Evolutionary conservation across 2,888 invertebrate species (phyloP).

Genomic region (Epistrophella euchroma): DNA sequence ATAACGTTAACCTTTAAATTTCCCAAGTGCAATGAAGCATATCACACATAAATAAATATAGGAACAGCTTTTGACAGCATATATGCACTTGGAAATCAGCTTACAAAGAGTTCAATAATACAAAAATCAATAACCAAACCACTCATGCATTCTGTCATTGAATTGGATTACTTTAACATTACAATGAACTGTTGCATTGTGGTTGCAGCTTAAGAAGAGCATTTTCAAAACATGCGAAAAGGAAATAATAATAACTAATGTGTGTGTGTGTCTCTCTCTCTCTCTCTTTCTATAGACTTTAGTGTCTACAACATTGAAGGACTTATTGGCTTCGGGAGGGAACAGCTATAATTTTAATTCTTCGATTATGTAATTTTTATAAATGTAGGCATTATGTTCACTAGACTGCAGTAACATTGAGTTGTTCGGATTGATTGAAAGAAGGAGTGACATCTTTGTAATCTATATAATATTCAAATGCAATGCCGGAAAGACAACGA

Average conservation of each 20-base stretch:
- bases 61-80: not conserved
- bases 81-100: not conserved
- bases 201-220: constrained; percentile 15
- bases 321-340: constrained; percentile 15
- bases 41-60: not conserved
- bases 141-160: constrained; percentile 46
- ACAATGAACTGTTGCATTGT: constrained; percentile 48
- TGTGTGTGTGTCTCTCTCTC: not conserved
- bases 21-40: constrained; percentile 24
- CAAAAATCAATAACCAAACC: constrained; percentile 55
- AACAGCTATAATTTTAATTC: constrained; percentile 17
- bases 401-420: not conserved
- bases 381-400: not conserved
- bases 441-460: constrained; percentile 24
- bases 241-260: not conserved
- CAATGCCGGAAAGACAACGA: constrained; percentile 16
- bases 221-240: constrained; percentile 16
- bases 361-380: constrained; percentile 1
- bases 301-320: not conserved
- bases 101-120: constrained; percentile 35
- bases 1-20: constrained; percentile 24
- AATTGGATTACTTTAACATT: constrained; percentile 56
- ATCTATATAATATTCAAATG: constrained; percentile 12
- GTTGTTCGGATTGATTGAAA: constrained; percentile 18
- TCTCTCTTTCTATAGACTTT: too few relatives aligned